phyloP scores from a whole-genome alignment of 30 jellyfish, hydroid and myxozoan species.

The Chironex yamaguchii region DNA sequence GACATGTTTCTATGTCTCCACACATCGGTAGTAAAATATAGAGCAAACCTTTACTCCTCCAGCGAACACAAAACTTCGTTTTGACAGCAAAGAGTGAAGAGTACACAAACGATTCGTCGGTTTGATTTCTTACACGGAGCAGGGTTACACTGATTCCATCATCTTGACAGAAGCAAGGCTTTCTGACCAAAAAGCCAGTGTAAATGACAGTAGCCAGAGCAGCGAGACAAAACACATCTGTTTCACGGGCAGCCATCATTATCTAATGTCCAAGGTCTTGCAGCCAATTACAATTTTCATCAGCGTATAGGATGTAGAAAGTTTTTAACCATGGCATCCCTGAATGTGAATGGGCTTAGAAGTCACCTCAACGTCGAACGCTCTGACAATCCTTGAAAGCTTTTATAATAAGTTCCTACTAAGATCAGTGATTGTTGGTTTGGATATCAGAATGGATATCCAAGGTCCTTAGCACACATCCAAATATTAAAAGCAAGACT shows the following conservation, averaged over 20 bases:
- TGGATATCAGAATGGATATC: too few species aligned
- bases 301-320: neutral
- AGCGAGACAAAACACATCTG: conserved; percentile 24
- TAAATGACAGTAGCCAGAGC: conserved; percentile 21
- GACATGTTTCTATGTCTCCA: conserved; percentile 27
- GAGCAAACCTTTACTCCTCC: conserved; percentile 22
- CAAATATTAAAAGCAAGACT: neutral
- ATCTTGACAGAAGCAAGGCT: conserved; percentile 11
- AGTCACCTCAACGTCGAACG: too few species aligned
- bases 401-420: too few species aligned
- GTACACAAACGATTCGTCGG: conserved; percentile 20
- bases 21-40: conserved; percentile 2
- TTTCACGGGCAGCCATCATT: conserved; percentile 16
- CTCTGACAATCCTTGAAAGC: too few species aligned
- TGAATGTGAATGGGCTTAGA: too few species aligned
- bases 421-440: too few species aligned
- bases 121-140: conserved; percentile 8
- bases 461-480: neutral
- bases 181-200: conserved; percentile 19
- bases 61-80: conserved; percentile 16
- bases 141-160: conserved; percentile 28
- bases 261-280: neutral
- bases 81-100: conserved; percentile 14
- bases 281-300: neutral
- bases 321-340: neutral